Percentiles rank a stretch among this genome's conserved stretches.
Evolutionary conservation across 2,797 vertebrate genomes (phyloP).

Genomic region (Buphagus erythrorhynchus): DNA sequence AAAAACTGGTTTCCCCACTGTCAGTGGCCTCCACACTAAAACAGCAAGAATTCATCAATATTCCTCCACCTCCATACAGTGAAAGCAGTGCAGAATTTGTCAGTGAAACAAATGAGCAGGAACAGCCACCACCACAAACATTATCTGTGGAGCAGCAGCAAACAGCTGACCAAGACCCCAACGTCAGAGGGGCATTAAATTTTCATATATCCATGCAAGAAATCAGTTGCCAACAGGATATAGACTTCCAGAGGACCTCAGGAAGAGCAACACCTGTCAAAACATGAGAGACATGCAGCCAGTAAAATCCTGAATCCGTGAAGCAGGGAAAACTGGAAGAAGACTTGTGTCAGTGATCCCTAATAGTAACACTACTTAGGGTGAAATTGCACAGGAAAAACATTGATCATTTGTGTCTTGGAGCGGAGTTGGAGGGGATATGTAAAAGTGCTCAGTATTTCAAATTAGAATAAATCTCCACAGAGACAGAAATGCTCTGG

Average conservation of each 20-base stretch:
- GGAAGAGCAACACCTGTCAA: not conserved
- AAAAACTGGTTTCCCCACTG: not conserved
- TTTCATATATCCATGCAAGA: not conserved
- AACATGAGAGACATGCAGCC: not conserved
- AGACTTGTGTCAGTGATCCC: not conserved
- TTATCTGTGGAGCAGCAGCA: not conserved
- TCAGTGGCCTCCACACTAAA: not conserved
- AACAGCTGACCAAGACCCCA: not conserved
- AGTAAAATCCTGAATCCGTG: not conserved
- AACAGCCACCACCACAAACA: slow-evolving; percentile 81
- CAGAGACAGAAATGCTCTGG: not conserved
- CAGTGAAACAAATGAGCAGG: slow-evolving; percentile 68
- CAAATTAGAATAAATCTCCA: not conserved
- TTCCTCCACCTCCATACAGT: slow-evolving; percentile 81
- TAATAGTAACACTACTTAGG: too few species aligned
- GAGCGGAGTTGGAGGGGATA: not conserved
- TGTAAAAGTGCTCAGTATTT: not conserved
- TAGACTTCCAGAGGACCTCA: not conserved
- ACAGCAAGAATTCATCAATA: not conserved
- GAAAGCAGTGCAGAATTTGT: slow-evolving; percentile 50
- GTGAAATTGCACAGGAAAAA: not conserved
- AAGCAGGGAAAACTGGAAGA: not conserved
- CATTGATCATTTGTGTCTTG: not conserved
- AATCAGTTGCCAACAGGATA: not conserved
- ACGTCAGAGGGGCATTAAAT: not conserved